These are phyloP conservation scores for Patagioenas fasciata DNA, from an alignment of 2,113 vertebrate genomes.

Conservation along the genomic window DNA sequence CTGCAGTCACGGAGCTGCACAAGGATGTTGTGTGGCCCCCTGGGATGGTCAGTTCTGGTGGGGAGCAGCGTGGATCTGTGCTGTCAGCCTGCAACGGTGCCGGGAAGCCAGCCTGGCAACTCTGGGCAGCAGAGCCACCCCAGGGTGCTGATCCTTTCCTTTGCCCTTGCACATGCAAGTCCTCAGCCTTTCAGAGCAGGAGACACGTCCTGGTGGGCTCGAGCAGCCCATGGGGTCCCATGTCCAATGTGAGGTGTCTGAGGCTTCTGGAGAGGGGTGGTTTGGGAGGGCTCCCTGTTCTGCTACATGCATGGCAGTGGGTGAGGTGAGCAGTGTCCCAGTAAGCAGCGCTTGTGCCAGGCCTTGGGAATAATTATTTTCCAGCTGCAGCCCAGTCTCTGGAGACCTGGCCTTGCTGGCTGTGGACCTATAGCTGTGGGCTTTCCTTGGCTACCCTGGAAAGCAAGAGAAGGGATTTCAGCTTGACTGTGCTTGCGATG, in stretches of 20 bases:
- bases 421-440: background rate
- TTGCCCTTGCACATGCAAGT: background rate
- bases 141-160: background rate
- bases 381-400: background rate
- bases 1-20: background rate
- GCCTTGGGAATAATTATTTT: slow-evolving; percentile 10
- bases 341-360: rapidly evolving
- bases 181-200: background rate
- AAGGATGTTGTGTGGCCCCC: background rate
- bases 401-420: background rate
- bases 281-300: background rate
- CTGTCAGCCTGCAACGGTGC: background rate
- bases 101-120: background rate
- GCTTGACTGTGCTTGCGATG: background rate
- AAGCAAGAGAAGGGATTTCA: background rate
- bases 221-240: background rate
- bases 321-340: background rate
- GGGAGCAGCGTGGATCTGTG: background rate
- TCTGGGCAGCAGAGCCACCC: background rate
- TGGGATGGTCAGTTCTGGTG: background rate
- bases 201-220: background rate
- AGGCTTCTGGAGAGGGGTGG: background rate
- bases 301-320: background rate
- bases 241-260: background rate
- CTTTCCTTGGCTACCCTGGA: background rate